Percentiles rank a stretch among this genome's conserved stretches.
These are phyloP conservation scores for Drosophila orosa DNA, from an alignment of 1,140 invertebrate genomes.

Conservation along the genomic window DNA sequence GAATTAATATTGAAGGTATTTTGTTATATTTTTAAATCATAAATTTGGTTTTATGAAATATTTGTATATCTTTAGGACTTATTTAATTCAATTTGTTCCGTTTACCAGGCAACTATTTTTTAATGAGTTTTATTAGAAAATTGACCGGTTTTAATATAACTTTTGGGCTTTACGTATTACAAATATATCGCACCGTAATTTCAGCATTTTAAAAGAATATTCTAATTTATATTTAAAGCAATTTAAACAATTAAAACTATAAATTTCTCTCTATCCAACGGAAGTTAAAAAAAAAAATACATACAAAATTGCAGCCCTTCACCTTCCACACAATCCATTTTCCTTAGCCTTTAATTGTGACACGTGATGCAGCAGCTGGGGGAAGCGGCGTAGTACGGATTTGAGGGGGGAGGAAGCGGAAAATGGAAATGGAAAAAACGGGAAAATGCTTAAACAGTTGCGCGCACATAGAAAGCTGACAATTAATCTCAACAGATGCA, in stretches of 20 bases:
- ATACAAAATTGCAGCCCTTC: slow-evolving; percentile 66
- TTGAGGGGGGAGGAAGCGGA: slow-evolving; percentile 12
- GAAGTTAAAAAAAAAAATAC: slow-evolving; percentile 58
- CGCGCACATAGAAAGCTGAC: slow-evolving; percentile 62
- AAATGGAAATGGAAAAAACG: slow-evolving; percentile 49
- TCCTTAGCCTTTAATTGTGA: slow-evolving; percentile 53
- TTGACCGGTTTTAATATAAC: neutral
- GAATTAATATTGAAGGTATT: too few relatives aligned
- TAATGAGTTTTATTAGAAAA: too few relatives aligned
- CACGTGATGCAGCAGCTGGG: slow-evolving; percentile 42
- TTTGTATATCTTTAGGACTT: neutral
- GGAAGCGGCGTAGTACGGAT: neutral
- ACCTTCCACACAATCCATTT: slow-evolving; percentile 58
- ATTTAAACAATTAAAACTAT: neutral
- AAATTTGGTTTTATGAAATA: neutral
- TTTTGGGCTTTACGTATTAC: too few relatives aligned
- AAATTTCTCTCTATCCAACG: slow-evolving; percentile 25
- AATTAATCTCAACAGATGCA: slow-evolving; percentile 70
- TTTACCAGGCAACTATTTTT: too few relatives aligned
- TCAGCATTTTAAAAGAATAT: accelerated
- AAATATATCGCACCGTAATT: too few relatives aligned
- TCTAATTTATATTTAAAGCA: neutral
- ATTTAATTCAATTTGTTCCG: neutral
- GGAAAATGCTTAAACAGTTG: slow-evolving; percentile 63
- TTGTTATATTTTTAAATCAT: neutral